phyloP scores from a whole-genome alignment of 2,113 vertebrate species.

The Peromyscus leucopus region DNA sequence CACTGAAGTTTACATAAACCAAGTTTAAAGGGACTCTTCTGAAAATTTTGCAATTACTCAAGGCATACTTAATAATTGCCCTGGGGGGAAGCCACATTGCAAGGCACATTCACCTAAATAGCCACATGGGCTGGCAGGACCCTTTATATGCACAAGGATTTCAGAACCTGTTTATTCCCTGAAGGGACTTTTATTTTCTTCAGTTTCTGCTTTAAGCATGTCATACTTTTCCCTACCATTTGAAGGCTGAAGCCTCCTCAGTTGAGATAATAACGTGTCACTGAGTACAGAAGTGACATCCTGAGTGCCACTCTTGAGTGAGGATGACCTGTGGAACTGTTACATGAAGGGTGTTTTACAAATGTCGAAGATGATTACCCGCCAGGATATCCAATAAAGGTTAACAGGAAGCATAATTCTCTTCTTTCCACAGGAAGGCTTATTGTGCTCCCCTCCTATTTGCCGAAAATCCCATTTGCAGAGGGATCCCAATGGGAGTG shows the following conservation, averaged over 20 bases:
- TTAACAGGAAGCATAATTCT: conserved; percentile 66
- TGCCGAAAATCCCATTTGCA: conserved; percentile 62
- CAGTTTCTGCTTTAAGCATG: conserved; percentile 46
- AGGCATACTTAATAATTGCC: conserved; percentile 41
- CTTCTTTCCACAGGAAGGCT: conserved; percentile 48
- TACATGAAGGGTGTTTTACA: conserved; percentile 65
- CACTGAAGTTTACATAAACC: neutral
- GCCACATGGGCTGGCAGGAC: neutral
- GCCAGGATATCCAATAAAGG: conserved; percentile 54
- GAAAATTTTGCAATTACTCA: conserved; percentile 17
- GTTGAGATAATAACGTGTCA: neutral
- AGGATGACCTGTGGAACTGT: neutral
- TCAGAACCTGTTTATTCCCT: neutral
- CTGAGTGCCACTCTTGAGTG: neutral
- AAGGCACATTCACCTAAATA: neutral
- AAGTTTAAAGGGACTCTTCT: neutral
- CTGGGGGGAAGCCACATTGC: neutral
- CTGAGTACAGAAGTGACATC: conserved; percentile 12
- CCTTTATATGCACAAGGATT: neutral
- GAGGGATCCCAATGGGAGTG: conserved; percentile 46
- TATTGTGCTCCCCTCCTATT: conserved; percentile 47
- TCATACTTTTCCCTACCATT: neutral
- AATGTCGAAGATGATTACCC: conserved; percentile 71
- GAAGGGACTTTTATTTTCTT: neutral
- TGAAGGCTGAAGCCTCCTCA: conserved; percentile 27